A percentile compares a stretch with the other conserved stretches of the same genome.
Conservation (phyloP, 2,888 invertebrate genomes). For the Hirtodrosophila duncani region DNA sequence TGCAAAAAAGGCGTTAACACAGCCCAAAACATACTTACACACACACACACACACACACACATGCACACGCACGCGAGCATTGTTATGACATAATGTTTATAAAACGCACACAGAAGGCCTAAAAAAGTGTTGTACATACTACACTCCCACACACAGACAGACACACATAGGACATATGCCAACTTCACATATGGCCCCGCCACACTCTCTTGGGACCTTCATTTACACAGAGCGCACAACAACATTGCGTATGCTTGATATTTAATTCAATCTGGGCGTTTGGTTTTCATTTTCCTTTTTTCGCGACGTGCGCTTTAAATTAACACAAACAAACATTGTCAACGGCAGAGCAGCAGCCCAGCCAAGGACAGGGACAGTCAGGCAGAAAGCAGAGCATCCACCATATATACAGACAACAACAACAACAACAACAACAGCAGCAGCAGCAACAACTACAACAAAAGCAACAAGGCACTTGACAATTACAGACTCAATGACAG, state of each 20-base stretch:
- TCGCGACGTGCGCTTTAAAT: conserved; percentile 53
- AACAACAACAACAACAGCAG: conserved; percentile 16
- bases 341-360: conserved; percentile 29
- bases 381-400: conserved; percentile 18
- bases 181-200: conserved; percentile 2
- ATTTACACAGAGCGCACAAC: no score
- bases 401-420: conserved; percentile 7
- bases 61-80: conserved; percentile 22
- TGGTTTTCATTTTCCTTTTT: conserved; percentile 41
- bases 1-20: conserved; percentile 35
- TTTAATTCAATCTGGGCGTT: conserved; percentile 65
- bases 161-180: conserved; percentile 9
- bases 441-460: conserved; percentile 38
- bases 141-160: conserved; percentile 15
- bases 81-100: conserved; percentile 59
- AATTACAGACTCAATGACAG: conserved; percentile 67
- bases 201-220: no score
- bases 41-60: not conserved
- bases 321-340: conserved; percentile 65
- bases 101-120: conserved; percentile 30
- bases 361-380: conserved; percentile 21
- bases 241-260: conserved; percentile 58
- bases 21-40: conserved; percentile 1
- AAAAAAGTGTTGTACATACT: conserved; percentile 24
- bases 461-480: conserved; percentile 55